A percentile compares a stretch with the other conserved stretches of the same genome.
Conservation (phyloP, 2,113 vertebrate species). For the Collichthys lucidus region DNA sequence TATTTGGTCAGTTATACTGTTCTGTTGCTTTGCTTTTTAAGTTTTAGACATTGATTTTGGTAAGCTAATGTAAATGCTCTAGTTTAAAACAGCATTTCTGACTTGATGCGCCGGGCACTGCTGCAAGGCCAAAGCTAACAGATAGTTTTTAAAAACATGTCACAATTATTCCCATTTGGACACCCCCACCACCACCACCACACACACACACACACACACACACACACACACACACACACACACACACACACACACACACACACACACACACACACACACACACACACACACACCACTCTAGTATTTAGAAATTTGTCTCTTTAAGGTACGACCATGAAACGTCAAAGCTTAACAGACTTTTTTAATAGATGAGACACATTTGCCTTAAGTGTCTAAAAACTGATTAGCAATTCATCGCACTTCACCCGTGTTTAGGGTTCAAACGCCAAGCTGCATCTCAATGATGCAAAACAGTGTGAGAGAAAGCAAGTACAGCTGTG, state of each 20-base stretch:
- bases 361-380: slow-evolving; percentile 53
- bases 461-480: slow-evolving; percentile 26
- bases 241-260: background rate
- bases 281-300: background rate
- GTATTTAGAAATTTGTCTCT: slow-evolving; percentile 39
- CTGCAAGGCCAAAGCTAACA: background rate
- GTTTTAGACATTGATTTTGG: background rate
- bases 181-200: background rate
- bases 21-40: too few species aligned
- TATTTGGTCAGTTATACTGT: too few species aligned
- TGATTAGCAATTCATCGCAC: slow-evolving; percentile 57
- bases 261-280: background rate
- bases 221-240: background rate
- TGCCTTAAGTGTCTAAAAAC: slow-evolving; percentile 58
- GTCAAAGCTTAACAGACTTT: slow-evolving; percentile 31
- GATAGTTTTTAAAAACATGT: slow-evolving; percentile 16
- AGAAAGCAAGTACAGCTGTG: slow-evolving; percentile 19
- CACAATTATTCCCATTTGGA: slow-evolving; percentile 19
- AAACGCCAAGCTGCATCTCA: slow-evolving; percentile 42
- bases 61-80: background rate
- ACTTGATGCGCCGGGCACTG: background rate
- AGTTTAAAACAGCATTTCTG: background rate
- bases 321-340: slow-evolving; percentile 40
- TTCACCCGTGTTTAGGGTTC: slow-evolving; percentile 50
- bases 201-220: background rate